Conservation (phyloP, 2,797 vertebrate species). For the Leptodactylus fallax region DNA sequence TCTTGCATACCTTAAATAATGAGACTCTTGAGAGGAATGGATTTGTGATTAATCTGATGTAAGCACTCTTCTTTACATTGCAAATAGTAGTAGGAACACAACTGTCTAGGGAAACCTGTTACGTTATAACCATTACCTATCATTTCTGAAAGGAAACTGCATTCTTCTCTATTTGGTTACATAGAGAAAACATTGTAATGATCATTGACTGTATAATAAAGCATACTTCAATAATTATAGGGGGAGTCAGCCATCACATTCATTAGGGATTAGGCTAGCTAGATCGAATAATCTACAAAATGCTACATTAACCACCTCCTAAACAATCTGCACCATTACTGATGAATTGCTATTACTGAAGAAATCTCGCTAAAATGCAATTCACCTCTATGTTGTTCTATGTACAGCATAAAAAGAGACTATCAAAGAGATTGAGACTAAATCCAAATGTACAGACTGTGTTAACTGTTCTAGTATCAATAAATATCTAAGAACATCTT, state of each 20-base stretch:
- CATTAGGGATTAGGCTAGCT: neutral
- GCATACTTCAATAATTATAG: neutral
- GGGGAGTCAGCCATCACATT: neutral
- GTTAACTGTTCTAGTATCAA: neutral
- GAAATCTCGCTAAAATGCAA: neutral
- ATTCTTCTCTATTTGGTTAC: neutral
- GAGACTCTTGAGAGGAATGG: neutral
- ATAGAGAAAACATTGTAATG: neutral
- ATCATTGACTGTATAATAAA: neutral
- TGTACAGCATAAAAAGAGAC: no score
- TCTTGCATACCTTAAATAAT: neutral
- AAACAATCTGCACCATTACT: neutral
- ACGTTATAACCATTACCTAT: neutral
- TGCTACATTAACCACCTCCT: neutral
- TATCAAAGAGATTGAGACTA: neutral
- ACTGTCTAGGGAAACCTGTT: neutral
- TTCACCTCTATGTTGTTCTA: neutral
- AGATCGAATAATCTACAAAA: neutral
- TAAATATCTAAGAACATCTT: neutral
- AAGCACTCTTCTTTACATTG: neutral
- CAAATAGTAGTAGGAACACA: neutral
- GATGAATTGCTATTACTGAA: neutral
- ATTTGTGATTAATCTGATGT: constrained; percentile 1
- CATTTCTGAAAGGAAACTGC: neutral
- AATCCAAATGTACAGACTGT: neutral